These are phyloP conservation scores for Eurosta solidaginis DNA, from an alignment of 1,140 invertebrate genomes.

Conservation along the genomic window DNA sequence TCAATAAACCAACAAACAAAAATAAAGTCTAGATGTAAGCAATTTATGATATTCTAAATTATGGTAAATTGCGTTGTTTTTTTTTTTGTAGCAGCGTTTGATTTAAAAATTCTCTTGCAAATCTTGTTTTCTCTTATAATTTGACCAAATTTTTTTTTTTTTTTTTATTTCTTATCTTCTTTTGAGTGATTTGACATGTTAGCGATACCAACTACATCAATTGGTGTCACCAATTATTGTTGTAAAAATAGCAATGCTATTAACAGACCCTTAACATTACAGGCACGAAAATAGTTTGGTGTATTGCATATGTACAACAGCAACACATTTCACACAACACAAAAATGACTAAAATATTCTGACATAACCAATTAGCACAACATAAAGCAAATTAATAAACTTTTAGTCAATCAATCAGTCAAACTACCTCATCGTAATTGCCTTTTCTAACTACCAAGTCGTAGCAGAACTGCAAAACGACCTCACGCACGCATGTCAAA, in stretches of 20 bases:
- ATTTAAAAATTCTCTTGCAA: too few relatives aligned
- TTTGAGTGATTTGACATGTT: too few relatives aligned
- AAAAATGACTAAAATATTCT: neutral
- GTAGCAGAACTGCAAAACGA: too few relatives aligned
- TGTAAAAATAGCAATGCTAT: neutral
- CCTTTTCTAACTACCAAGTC: neutral
- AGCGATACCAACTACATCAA: too few relatives aligned
- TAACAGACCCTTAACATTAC: neutral
- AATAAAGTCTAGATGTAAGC: too few relatives aligned
- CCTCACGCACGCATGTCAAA: neutral
- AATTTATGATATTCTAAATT: too few relatives aligned
- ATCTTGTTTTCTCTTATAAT: too few relatives aligned
- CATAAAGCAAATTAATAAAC: constrained; percentile 3
- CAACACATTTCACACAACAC: neutral
- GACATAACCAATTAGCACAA: neutral
- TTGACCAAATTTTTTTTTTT: too few relatives aligned
- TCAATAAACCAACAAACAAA: too few relatives aligned
- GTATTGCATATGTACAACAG: neutral
- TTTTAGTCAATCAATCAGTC: neutral
- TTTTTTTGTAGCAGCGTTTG: too few relatives aligned
- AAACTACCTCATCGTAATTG: neutral
- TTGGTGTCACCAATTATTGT: neutral
- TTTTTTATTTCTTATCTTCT: too few relatives aligned
- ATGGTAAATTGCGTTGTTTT: too few relatives aligned
- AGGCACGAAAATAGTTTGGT: neutral